Base-by-base conservation (phyloP, 2,888 invertebrate genomes). In the Lomographa bimaculata region DNA sequence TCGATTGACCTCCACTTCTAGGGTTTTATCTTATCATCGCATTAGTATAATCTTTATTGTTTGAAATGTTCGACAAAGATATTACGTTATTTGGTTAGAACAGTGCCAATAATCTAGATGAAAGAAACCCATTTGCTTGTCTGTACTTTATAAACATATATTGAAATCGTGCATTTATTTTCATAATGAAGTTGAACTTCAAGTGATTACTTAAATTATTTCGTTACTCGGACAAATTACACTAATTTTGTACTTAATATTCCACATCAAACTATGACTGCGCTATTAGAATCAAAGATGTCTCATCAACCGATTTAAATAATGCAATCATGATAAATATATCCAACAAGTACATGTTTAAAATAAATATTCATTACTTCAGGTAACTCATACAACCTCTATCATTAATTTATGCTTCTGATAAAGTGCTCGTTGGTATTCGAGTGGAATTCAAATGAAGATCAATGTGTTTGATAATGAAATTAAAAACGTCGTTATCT, bases 341-440 rank as follows among this genome's bases (percentile, higher is more conserved):
- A 52, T 45, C 35, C 35, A 21, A 36, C 36, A 26, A 48, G 47
- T 36, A 43, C 17, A 5, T 33, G 29, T 41, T 29, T 14, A 20
- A 27, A 38, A 46, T 54, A 36, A 54, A 54, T 54, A 54, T 54
- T 49, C 54, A 54, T 51, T 30, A 26, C 23, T 45, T 42, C 50
- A 37, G 28, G 39, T 45, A 41, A 50, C 36, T 42, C 44, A 43
- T 41, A 33, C 42, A 30, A 45, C 26, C 43, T 36, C 28, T 30
- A 38, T 26, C 40, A 33, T 32, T 27, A 43, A 54, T 37, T 35
- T 37, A 47, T 42, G 14, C 36, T 20, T 8, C 16, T 29, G 37
- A 27, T 46, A 48, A 44, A 43, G 30, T 42, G 30, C 27, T 12
- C 14, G 29, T 3, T 11, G 28, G 27, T 17, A 8, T 17, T 35